A percentile compares a stretch with the other conserved stretches of the same genome.
Conservation (phyloP, 2,888 invertebrate species). For the Tetanocera ferruginea region DNA sequence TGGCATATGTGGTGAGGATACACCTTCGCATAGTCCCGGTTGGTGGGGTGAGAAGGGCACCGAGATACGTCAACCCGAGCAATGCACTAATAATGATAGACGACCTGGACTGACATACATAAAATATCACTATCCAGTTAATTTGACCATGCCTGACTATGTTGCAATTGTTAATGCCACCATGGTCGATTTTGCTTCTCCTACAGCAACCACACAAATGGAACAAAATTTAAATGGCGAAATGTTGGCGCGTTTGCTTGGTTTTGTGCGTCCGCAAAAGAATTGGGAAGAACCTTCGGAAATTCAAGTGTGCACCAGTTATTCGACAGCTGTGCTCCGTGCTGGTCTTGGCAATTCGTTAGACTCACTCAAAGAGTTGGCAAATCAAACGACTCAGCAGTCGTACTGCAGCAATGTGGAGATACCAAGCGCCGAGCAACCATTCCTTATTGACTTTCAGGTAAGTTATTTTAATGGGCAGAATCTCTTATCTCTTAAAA, state of each 20-base stretch:
- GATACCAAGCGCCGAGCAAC: slow-evolving; percentile 77
- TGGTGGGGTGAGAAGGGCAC: slow-evolving; percentile 93
- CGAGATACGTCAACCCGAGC: slow-evolving; percentile 79
- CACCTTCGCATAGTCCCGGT: slow-evolving; percentile 84
- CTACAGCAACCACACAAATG: slow-evolving; percentile 77
- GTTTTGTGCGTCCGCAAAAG: slow-evolving; percentile 85
- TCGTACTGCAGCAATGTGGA: slow-evolving; percentile 79
- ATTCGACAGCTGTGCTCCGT: slow-evolving; percentile 79
- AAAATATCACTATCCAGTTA: slow-evolving; percentile 88
- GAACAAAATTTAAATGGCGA: slow-evolving; percentile 80
- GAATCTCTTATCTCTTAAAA: not conserved
- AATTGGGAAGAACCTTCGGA: slow-evolving; percentile 83
- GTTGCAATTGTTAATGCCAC: slow-evolving; percentile 90
- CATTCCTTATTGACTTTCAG: slow-evolving; percentile 78
- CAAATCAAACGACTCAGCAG: slow-evolving; percentile 78
- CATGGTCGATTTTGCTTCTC: slow-evolving; percentile 83
- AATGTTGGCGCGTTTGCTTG: slow-evolving; percentile 81
- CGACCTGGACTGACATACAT: slow-evolving; percentile 91
- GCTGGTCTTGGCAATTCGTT: slow-evolving; percentile 70
- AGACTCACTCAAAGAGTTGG: slow-evolving; percentile 71
- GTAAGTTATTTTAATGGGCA: slow-evolving; percentile 70
- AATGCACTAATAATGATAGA: slow-evolving; percentile 83
- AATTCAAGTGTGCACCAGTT: slow-evolving; percentile 83
- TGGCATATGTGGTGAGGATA: slow-evolving; percentile 88
- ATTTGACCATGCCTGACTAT: slow-evolving; percentile 89